Conservation (phyloP, 2,113 vertebrate genomes). For the Saccopteryx leptura region DNA sequence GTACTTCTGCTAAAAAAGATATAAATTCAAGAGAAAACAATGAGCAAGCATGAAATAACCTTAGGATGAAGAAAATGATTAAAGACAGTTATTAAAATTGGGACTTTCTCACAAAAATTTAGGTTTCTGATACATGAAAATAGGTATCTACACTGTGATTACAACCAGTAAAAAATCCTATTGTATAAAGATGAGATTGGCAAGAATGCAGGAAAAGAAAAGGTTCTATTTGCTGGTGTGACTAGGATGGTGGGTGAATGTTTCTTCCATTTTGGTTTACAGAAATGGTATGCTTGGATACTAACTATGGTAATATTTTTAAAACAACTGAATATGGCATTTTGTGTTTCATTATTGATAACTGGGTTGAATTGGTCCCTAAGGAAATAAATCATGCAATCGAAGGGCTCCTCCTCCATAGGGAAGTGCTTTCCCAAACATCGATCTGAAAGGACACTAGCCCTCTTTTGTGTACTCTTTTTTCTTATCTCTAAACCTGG, state of each 20-base stretch:
- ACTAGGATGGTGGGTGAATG: not conserved
- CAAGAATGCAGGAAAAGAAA: constrained; percentile 7
- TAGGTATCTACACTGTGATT: not conserved
- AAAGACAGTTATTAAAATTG: constrained; percentile 32
- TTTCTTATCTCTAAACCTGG: constrained; percentile 24
- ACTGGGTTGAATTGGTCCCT: not conserved
- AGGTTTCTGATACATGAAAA: constrained; percentile 33
- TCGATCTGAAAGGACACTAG: not conserved
- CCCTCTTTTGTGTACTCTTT: not conserved
- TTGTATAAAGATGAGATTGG: not conserved
- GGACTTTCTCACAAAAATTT: not conserved
- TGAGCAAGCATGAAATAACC: constrained; percentile 41
- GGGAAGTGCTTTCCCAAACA: not conserved
- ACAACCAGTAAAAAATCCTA: not conserved
- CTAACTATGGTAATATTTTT: not conserved
- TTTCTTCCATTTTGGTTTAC: constrained; percentile 22
- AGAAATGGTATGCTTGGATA: not conserved
- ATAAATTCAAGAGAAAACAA: constrained; percentile 2
- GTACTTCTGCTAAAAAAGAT: constrained; percentile 1
- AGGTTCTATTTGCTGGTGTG: not conserved
- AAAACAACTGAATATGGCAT: not conserved
- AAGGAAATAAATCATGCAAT: not conserved
- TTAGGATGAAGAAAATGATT: not conserved
- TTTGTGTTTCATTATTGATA: constrained; percentile 8
- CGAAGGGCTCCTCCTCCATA: not conserved